Conservation (phyloP, 37 sponge, comb jelly and placozoan species). For the Haliclona indistincta region DNA sequence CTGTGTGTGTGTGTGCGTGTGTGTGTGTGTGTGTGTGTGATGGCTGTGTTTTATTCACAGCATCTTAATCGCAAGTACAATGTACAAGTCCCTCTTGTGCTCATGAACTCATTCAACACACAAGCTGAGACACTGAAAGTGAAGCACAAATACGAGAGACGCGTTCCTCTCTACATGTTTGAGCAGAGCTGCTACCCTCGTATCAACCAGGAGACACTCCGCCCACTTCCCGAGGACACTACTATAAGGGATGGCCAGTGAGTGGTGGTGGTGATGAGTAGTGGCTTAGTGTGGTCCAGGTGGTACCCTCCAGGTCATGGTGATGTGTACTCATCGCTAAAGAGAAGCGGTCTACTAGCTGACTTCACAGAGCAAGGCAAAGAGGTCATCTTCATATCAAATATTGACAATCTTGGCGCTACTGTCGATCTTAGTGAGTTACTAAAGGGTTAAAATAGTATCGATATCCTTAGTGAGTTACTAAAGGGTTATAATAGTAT, state of each 20-base stretch:
- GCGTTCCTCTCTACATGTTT: conserved; percentile 87
- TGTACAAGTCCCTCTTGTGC: conserved; percentile 86
- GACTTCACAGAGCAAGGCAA: conserved; percentile 81
- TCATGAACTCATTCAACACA: conserved; percentile 99
- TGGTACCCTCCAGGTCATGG: conserved; percentile 99
- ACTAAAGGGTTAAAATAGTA: not conserved
- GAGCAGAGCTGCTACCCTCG: conserved; percentile 94
- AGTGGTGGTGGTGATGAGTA: conserved; percentile 3
- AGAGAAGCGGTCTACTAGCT: conserved; percentile 79
- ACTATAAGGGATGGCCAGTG: conserved; percentile 48
- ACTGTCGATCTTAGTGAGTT: conserved; percentile 85
- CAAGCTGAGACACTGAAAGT: conserved; percentile 84
- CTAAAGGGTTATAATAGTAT: conserved; percentile 11
- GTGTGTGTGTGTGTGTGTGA: conserved; percentile 3
- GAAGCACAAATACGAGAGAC: conserved; percentile 76
- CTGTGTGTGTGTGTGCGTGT: conserved; percentile 1
- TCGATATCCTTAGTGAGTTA: conserved; percentile 77
- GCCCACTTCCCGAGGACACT: conserved; percentile 72
- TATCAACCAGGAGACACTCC: conserved; percentile 83
- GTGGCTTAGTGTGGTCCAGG: conserved; percentile 13
- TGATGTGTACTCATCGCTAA: conserved; percentile 84
- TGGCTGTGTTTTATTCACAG: conserved; percentile 39
- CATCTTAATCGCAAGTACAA: conserved; percentile 75
- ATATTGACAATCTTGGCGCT: conserved; percentile 98
- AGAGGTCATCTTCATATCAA: conserved; percentile 91